phyloP scores from a whole-genome alignment of 1,140 invertebrate species.

The Magallana ariakensis region DNA sequence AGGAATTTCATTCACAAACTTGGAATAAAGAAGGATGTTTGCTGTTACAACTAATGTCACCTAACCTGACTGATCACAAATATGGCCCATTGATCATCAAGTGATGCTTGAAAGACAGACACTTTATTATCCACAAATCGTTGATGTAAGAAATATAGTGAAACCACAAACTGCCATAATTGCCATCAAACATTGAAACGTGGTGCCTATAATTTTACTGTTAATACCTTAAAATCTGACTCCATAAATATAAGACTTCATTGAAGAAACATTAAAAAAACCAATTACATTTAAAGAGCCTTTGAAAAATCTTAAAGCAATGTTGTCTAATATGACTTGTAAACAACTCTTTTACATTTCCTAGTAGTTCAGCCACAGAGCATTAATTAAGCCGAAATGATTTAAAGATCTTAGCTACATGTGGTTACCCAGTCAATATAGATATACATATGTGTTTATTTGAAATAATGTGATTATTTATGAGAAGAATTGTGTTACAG shows the following conservation, averaged over 20 bases:
- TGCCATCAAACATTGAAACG: background rate
- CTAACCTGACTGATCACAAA: constrained; percentile 29
- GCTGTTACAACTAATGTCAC: background rate
- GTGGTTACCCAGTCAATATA: no score
- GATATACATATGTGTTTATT: no score
- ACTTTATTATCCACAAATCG: background rate
- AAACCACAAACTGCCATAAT: constrained; percentile 18
- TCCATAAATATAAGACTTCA: background rate
- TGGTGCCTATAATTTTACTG: background rate
- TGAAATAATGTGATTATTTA: no score
- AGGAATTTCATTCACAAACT: constrained; percentile 20
- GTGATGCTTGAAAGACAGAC: constrained; percentile 27
- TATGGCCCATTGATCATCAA: constrained; percentile 9
- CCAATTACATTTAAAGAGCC: no score
- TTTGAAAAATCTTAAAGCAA: no score
- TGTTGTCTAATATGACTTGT: no score
- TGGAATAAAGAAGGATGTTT: constrained; percentile 7
- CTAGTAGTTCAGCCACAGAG: no score
- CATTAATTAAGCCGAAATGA: no score
- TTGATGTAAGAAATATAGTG: background rate
- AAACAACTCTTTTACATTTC: no score
- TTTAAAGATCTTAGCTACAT: no score
- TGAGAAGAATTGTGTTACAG: no score
- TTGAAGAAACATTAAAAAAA: background rate
- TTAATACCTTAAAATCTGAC: background rate